Conservation (phyloP, 2,113 vertebrate genomes). For the Gorsachius goisagi region DNA sequence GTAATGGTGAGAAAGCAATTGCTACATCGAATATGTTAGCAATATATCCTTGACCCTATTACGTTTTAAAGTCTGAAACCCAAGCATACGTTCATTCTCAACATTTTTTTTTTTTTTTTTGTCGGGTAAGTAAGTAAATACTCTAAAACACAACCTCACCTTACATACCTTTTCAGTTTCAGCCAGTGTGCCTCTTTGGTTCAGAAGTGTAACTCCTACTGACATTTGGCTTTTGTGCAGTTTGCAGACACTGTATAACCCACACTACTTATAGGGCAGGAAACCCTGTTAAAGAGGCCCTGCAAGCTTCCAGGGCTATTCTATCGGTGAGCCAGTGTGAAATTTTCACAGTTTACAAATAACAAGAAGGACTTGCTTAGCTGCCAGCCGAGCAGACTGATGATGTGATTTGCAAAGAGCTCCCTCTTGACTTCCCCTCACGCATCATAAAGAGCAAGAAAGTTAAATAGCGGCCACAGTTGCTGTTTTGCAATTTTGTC, state of each 20-base stretch:
- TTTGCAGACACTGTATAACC: background rate
- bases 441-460: conserved; percentile 17
- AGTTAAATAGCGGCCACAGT: conserved; percentile 40
- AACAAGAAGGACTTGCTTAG: conserved; percentile 23
- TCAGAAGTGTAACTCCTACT: background rate
- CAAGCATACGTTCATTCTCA: background rate
- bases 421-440: background rate
- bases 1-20: background rate
- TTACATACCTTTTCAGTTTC: background rate
- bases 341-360: conserved; percentile 60
- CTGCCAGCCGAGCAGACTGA: conserved; percentile 15
- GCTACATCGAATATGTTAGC: background rate
- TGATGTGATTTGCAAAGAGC: background rate
- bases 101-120: background rate
- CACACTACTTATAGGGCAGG: background rate
- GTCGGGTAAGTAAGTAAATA: background rate
- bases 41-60: background rate
- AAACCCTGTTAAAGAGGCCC: background rate
- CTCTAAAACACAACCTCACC: background rate
- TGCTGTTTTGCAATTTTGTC: conserved; percentile 21
- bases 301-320: conserved; percentile 23
- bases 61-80: background rate
- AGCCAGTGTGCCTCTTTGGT: background rate
- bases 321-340: background rate
- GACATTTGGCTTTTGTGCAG: background rate